Evolutionary conservation across 2,113 vertebrate species (phyloP), one percentile per base, ranked within the genome.

Genomic region (Serinus canaria): DNA sequence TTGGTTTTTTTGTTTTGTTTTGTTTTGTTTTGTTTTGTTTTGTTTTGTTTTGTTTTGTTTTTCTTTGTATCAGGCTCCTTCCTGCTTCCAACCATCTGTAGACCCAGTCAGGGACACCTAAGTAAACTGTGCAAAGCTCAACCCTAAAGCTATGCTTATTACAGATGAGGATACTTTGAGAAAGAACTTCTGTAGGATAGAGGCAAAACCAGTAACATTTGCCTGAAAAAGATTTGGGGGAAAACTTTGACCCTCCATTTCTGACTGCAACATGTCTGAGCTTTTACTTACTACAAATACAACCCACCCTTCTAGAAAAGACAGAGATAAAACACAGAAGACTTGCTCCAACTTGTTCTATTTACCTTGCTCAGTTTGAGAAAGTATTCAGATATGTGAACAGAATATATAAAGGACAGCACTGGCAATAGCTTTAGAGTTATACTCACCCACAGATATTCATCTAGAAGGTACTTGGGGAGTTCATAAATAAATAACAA

Each of bases 321-420:
- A 77, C 64, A 68, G 49, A 79, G 55, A 74, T 80, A 95, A 95
- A 84, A 41, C 21, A 43, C 9, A 22, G 25, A 43, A 91, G 16
- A 76, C 82, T 92, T 94, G 91, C 44, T 95, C 27, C 41, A 39
- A 87, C 91, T 94, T 96, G 89, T 64, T 82, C 39, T 93, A 52
- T 96, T 96, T 94, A 63, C 53, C 24, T 87, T 93, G 74, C 20
- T 93, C 60, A 24, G 4, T 76, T 76, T 93, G 64, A 95, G 56
- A 93, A 92, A 96, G 44, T 49, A 56, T 66, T 90, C 70, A 87
- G 50, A 49, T 83, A 92, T 87, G 31, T 63, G 85, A 94, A 74
- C 35, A 70, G 46, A 93, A 77, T 58, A 59, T 43, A 75, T 77
- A 66, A 92, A 84, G 69, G 47, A 87, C 72, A 94, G 53, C 37